A percentile compares a stretch with the other conserved stretches of the same genome.
phyloP scores from a whole-genome alignment of 1,140 invertebrate species.

The Neuroterus valhalla region DNA sequence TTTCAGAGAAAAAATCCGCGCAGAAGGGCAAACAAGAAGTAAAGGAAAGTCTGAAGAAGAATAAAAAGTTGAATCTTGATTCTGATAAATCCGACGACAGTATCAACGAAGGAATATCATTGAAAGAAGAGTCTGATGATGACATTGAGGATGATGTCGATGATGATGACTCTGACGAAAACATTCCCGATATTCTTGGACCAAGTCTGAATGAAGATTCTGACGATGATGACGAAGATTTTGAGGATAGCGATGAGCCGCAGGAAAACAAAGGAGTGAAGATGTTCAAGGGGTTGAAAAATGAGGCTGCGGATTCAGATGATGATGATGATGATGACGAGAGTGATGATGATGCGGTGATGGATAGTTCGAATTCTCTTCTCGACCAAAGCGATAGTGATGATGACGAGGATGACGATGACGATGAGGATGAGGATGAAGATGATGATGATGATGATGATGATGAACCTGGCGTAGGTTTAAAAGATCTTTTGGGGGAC shows the following conservation, averaged over 20 bases:
- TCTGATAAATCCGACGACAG: constrained; percentile 39
- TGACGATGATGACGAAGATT: constrained; percentile 45
- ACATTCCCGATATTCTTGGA: constrained; percentile 39
- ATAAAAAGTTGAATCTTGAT: constrained; percentile 32
- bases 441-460: constrained; percentile 46
- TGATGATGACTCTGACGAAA: constrained; percentile 39
- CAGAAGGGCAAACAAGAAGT: constrained; percentile 38
- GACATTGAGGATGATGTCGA: constrained; percentile 41
- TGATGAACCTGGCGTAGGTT: constrained; percentile 36
- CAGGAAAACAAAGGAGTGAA: constrained; percentile 41
- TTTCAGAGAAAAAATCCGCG: constrained; percentile 34
- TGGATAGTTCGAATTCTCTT: constrained; percentile 18
- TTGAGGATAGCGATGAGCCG: constrained; percentile 31
- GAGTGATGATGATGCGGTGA: constrained; percentile 29
- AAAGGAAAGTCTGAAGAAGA: constrained; percentile 35
- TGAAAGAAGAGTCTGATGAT: constrained; percentile 33
- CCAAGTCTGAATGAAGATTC: constrained; percentile 46
- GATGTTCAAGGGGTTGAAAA: constrained; percentile 45
- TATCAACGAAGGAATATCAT: constrained; percentile 38
- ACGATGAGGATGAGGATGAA: constrained; percentile 31
- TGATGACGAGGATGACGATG: constrained; percentile 31
- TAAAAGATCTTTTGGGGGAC: constrained; percentile 28
- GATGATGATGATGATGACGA: constrained; percentile 35
- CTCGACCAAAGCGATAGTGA: background rate
- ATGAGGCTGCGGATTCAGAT: background rate